Percentiles rank a stretch among this genome's conserved stretches.
phyloP scores from a whole-genome alignment of 2,888 invertebrate species.

The Nemurella pictetii region DNA sequence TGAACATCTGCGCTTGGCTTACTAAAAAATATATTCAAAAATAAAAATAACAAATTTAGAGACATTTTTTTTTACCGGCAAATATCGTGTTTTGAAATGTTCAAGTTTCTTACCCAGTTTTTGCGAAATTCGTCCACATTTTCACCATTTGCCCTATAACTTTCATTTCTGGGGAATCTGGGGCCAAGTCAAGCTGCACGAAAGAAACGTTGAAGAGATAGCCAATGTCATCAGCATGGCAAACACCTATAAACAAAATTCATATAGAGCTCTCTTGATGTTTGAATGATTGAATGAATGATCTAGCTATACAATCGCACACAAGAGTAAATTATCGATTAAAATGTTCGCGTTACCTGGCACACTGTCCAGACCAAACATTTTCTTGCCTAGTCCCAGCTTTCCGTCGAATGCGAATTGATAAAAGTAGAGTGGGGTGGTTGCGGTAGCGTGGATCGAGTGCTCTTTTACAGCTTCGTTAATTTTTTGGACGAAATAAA shows the following conservation, averaged over 20 bases:
- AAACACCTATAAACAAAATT: slow-evolving; percentile 32
- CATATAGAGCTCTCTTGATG: too few species aligned
- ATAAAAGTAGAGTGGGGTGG: slow-evolving; percentile 5
- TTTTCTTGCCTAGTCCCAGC: background rate
- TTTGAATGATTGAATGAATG: background rate
- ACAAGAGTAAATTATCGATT: too few species aligned
- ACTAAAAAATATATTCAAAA: too few species aligned
- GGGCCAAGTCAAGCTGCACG: background rate
- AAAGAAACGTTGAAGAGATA: slow-evolving; percentile 33
- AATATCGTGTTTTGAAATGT: background rate
- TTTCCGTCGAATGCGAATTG: slow-evolving; percentile 15
- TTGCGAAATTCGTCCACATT: slow-evolving; percentile 38
- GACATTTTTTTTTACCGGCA: background rate
- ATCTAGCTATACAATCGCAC: background rate
- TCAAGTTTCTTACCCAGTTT: slow-evolving; percentile 35
- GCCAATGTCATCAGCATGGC: slow-evolving; percentile 39
- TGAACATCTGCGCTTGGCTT: slow-evolving; percentile 40
- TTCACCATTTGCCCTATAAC: slow-evolving; percentile 20
- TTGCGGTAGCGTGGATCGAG: background rate
- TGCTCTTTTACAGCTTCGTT: slow-evolving; percentile 30
- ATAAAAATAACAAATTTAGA: too few species aligned
- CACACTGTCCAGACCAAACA: background rate
- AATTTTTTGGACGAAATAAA: slow-evolving; percentile 32
- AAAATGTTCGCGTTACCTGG: slow-evolving; percentile 5
- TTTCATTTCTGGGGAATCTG: slow-evolving; percentile 24